These are phyloP conservation scores for Neosilurus mollespiculum DNA, from an alignment of 2,797 vertebrate genomes.

Conservation along the genomic window DNA sequence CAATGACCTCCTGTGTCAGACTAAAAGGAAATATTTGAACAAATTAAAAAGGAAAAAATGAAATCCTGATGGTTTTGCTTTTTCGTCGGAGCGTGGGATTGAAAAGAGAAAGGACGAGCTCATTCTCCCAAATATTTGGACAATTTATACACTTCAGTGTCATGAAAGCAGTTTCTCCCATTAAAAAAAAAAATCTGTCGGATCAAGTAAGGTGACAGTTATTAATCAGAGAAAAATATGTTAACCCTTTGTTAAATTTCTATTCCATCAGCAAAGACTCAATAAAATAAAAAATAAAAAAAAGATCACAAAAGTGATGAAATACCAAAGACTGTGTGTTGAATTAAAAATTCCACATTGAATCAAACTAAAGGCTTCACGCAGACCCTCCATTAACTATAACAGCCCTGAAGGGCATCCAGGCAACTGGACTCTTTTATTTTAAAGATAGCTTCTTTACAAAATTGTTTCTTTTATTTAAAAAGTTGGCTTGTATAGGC, in stretches of 20 bases:
- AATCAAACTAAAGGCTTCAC: constrained; percentile 61
- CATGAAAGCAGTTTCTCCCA: constrained; percentile 17
- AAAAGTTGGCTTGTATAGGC: not conserved
- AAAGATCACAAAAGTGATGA: constrained; percentile 53
- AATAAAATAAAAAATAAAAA: constrained; percentile 57
- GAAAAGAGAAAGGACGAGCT: constrained; percentile 8
- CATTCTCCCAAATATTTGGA: constrained; percentile 18
- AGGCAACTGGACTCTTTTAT: not conserved
- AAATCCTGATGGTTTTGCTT: not conserved
- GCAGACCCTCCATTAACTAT: constrained; percentile 57
- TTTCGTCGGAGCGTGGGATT: not conserved
- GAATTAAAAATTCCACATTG: constrained; percentile 69
- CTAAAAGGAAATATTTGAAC: constrained; percentile 12
- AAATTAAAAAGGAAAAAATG: not conserved
- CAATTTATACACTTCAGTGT: constrained; percentile 25
- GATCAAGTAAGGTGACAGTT: constrained; percentile 30
- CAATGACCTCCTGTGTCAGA: constrained; percentile 10
- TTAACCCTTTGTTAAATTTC: constrained; percentile 69
- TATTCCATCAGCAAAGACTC: constrained; percentile 59
- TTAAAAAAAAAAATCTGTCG: constrained; percentile 27
- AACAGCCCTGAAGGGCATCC: constrained; percentile 17
- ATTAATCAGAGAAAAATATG: constrained; percentile 62
- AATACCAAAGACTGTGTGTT: constrained; percentile 55
- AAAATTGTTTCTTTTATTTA: not conserved
- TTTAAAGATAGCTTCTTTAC: not conserved